Percentiles rank a stretch among this genome's conserved stretches.
Evolutionary conservation across 2,113 vertebrate species (phyloP).

Genomic region (Cinclus cinclus): DNA sequence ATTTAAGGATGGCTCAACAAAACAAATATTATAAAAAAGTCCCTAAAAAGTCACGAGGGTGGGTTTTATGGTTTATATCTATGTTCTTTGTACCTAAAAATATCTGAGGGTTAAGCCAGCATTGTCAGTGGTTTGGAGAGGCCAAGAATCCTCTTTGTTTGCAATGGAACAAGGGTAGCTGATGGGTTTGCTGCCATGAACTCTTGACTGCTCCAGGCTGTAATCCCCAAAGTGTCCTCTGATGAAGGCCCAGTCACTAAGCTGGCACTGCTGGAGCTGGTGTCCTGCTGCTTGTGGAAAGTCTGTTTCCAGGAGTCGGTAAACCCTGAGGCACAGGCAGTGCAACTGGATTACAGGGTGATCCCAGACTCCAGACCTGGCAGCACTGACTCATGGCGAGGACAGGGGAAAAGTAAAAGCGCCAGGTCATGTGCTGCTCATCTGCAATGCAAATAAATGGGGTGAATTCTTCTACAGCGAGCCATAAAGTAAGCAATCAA

Average conservation of each 20-base stretch:
- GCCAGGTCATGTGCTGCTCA: not conserved
- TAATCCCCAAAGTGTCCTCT: not conserved
- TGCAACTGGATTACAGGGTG: not conserved
- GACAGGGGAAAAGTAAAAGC: not conserved
- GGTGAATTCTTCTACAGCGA: not conserved
- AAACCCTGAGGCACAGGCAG: not conserved
- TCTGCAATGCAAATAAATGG: conserved; percentile 14
- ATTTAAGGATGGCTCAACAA: not conserved
- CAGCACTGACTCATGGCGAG: not conserved
- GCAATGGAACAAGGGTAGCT: not conserved
- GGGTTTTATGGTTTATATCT: not conserved
- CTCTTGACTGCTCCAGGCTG: not conserved
- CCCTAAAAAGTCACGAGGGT: not conserved
- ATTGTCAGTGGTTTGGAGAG: not conserved
- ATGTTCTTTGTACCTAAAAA: not conserved
- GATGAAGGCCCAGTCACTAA: not conserved
- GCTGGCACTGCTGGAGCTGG: not conserved
- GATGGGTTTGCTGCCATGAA: not conserved
- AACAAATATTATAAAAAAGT: not conserved
- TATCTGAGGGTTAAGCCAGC: not conserved
- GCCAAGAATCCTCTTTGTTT: not conserved
- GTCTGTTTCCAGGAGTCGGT: not conserved
- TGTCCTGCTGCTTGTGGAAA: not conserved
- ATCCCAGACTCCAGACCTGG: not conserved
- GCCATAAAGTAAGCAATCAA: not conserved